Conservation (phyloP, 2,113 vertebrate genomes). For the Columbina picui region DNA sequence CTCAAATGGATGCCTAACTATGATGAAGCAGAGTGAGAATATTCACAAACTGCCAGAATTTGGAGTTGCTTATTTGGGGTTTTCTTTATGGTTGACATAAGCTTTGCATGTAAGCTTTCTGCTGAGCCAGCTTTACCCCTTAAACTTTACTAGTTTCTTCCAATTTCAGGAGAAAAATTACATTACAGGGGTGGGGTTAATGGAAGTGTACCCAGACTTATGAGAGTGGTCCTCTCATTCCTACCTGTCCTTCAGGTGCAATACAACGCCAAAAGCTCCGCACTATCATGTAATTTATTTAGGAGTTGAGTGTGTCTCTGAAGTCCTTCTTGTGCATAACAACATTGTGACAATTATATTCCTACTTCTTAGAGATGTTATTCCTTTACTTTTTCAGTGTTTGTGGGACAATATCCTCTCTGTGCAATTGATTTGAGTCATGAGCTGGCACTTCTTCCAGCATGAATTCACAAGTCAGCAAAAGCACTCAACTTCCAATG, state of each 20-base stretch:
- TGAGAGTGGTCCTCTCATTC: neutral
- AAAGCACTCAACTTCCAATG: neutral
- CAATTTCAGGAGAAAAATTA: neutral
- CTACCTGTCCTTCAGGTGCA: neutral
- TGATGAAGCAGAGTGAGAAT: neutral
- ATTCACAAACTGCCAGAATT: neutral
- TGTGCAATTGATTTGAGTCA: neutral
- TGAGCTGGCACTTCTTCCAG: neutral
- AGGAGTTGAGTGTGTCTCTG: neutral
- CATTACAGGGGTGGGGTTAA: neutral
- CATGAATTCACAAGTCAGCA: neutral
- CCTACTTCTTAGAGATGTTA: neutral
- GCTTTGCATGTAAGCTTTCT: neutral
- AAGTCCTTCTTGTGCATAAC: neutral
- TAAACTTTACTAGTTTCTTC: neutral
- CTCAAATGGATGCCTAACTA: neutral
- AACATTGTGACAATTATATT: neutral
- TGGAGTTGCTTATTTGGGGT: neutral
- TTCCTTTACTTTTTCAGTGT: neutral
- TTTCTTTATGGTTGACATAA: neutral
- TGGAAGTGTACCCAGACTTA: neutral
- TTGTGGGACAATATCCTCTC: neutral
- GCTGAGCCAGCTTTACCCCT: neutral
- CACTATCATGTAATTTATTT: neutral
- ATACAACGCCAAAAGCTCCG: neutral